Evolutionary conservation across 2,113 vertebrate genomes (phyloP).

Genomic region (Nothobranchius furzeri): DNA sequence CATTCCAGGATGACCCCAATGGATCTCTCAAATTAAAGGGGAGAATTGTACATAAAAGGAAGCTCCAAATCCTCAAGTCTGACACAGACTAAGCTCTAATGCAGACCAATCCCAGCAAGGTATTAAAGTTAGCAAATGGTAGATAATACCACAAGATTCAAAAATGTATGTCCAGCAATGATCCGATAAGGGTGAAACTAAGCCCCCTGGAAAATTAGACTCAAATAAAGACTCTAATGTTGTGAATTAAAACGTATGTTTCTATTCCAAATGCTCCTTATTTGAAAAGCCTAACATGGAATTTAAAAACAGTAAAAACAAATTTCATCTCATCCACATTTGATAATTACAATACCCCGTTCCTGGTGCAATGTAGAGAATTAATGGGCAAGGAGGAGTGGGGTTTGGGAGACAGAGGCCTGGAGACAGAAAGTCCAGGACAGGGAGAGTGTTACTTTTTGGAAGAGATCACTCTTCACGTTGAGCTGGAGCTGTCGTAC

Average conservation of each 20-base stretch:
- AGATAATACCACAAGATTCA: slow-evolving; percentile 76
- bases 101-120: slow-evolving; percentile 70
- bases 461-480: slow-evolving; percentile 75
- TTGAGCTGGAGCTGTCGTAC: slow-evolving; percentile 74
- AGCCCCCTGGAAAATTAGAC: slow-evolving; percentile 70
- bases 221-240: slow-evolving; percentile 68
- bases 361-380: slow-evolving; percentile 37
- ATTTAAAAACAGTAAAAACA: slow-evolving; percentile 57
- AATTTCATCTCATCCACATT: slow-evolving; percentile 58
- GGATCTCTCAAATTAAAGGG: slow-evolving; percentile 71
- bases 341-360: slow-evolving; percentile 65
- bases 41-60: slow-evolving; percentile 73
- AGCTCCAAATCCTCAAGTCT: slow-evolving; percentile 68
- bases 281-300: slow-evolving; percentile 59
- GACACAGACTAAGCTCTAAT: slow-evolving; percentile 65
- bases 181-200: slow-evolving; percentile 72
- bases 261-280: slow-evolving; percentile 30
- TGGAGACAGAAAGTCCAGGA: slow-evolving; percentile 61
- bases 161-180: slow-evolving; percentile 68
- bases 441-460: slow-evolving; percentile 74
- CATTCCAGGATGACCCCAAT: slow-evolving; percentile 69
- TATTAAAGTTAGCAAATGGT: slow-evolving; percentile 79
- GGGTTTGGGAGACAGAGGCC: slow-evolving; percentile 14
- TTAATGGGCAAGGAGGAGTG: slow-evolving; percentile 17
- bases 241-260: slow-evolving; percentile 50